Evolutionary conservation across 2,797 vertebrate species (phyloP), one percentile per base, ranked within the genome.

Genomic region (Scolopax bukidnonensis): DNA sequence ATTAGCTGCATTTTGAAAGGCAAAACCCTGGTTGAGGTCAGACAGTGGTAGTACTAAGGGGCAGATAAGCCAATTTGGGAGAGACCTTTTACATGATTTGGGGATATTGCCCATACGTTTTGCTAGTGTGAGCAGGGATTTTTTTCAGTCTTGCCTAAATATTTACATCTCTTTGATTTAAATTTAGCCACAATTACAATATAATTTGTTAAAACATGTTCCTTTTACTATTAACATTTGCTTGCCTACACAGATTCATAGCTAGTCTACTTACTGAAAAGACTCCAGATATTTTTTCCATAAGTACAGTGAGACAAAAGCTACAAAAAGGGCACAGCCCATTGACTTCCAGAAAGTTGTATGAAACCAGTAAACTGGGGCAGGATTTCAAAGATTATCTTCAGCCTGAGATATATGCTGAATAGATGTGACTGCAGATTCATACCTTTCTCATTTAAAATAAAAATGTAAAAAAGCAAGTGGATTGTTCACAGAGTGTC

Each of bases 71-170:
- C 80, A 38, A 85, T 83, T 87, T 71, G 45, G 40, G 41, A 92
- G 32, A 64, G 3, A 61, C 3, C 45, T 77, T 74, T 71, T 69
- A 87, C n/a, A 65, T 65, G n/a, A 68, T 80, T 75, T 80, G 16
- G 30, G 36, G 41, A 77, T 87, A 83, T 17, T 63, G 60, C 3
- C 27, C 33, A 50, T 56, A 70, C 3, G 45, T 83, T 89, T 95
- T 87, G 6, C 40, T 77, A 85, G 45, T 24, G 17, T 83, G 25
- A 82, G 11, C 13, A 67, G 19, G 10, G 30, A 86, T 40, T 78
- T 84, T 69, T 89, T 88, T 28, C 90, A 92, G 28, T 45, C 64
- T 87, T 89, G 87, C 65, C 73, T 93, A 96, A 95, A 96, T 93
- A 96, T 94, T 82, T 81, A 84, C 71, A 80, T 28, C 71, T 84